Conservation (phyloP, 1,140 invertebrate species). For the Lordiphosa mommai region DNA sequence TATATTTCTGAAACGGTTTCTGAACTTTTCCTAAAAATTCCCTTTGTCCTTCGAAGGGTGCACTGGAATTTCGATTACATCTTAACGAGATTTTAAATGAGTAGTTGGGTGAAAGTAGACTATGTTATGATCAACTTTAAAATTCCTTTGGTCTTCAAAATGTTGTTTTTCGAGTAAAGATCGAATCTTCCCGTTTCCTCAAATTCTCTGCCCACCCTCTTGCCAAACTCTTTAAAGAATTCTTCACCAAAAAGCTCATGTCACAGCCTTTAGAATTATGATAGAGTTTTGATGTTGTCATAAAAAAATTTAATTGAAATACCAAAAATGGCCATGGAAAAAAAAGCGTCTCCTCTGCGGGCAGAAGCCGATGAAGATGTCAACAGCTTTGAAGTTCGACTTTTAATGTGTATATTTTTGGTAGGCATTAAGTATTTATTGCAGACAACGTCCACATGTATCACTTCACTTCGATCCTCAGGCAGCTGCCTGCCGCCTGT, state of each 20-base stretch:
- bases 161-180: no score
- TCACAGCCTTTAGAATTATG: slow-evolving; percentile 74
- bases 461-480: slow-evolving; percentile 43
- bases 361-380: slow-evolving; percentile 62
- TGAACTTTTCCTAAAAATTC: no score
- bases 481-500: neutral
- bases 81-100: no score
- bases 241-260: slow-evolving; percentile 57
- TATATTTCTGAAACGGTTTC: no score
- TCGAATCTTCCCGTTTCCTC: neutral
- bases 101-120: no score
- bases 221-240: neutral
- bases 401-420: slow-evolving; percentile 78
- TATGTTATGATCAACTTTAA: no score
- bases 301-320: slow-evolving; percentile 79
- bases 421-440: slow-evolving; percentile 77
- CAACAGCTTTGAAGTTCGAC: slow-evolving; percentile 59
- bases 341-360: slow-evolving; percentile 1
- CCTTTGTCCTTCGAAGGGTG: no score
- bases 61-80: no score
- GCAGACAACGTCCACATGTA: slow-evolving; percentile 70
- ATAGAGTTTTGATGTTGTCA: slow-evolving; percentile 78
- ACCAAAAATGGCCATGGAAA: slow-evolving; percentile 74
- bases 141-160: no score
- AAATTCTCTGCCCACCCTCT: neutral